These are phyloP conservation scores for Leiothrix lutea DNA, from an alignment of 2,113 vertebrate species.

Conservation along the genomic window DNA sequence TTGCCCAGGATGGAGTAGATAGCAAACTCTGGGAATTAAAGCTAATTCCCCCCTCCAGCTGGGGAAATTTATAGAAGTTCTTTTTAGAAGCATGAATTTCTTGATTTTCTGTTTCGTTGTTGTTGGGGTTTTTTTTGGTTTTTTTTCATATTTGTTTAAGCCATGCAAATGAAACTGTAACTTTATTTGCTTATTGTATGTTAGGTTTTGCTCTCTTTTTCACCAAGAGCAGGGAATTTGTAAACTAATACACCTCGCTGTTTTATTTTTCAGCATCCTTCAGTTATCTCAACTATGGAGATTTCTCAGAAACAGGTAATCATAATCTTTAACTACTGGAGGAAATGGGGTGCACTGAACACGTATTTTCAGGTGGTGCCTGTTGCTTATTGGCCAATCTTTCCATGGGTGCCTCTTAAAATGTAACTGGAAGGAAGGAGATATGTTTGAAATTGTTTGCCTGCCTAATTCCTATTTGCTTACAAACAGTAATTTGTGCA, in stretches of 20 bases:
- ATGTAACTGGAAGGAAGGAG: background rate
- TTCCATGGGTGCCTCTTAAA: background rate
- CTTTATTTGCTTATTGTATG: background rate
- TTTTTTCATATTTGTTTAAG: background rate
- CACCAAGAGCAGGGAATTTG: background rate
- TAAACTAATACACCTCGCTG: background rate
- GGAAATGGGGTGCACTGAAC: background rate
- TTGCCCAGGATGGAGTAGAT: background rate
- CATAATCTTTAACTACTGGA: background rate
- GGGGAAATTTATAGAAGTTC: background rate
- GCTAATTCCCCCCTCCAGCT: background rate
- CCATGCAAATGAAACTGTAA: background rate
- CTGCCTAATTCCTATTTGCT: background rate
- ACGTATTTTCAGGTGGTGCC: background rate
- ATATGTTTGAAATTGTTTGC: background rate
- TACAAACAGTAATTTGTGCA: background rate
- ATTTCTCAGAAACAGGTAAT: slow-evolving; percentile 95
- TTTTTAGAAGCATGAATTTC: background rate
- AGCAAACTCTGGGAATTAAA: background rate
- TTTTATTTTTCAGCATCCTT: slow-evolving; percentile 75
- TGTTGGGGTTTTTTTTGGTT: background rate
- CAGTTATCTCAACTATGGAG: slow-evolving; percentile 86
- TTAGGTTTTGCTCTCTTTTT: background rate
- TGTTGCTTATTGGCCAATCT: background rate
- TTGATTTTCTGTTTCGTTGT: background rate